These are phyloP conservation scores for Brachypalpus laphriformis DNA, from an alignment of 2,888 invertebrate genomes.

Conservation along the genomic window DNA sequence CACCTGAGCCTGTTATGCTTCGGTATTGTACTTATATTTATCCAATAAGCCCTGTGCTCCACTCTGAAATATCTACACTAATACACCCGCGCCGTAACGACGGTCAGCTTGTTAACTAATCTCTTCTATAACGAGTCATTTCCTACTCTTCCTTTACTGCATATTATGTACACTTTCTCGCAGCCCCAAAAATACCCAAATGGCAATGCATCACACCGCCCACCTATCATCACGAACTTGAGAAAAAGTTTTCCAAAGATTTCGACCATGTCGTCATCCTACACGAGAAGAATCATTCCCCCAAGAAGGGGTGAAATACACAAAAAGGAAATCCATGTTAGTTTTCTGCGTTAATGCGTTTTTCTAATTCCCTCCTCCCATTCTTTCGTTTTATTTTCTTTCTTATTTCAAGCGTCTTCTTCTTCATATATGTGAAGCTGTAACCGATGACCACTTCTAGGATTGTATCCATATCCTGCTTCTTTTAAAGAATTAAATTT, in stretches of 20 bases:
- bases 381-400: not conserved
- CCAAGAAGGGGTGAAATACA: constrained; percentile 59
- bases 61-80: not conserved
- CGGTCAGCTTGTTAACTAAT: not conserved
- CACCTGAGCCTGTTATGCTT: no score
- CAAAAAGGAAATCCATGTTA: constrained; percentile 68
- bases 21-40: no score
- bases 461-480: not conserved
- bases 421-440: not conserved
- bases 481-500: constrained; percentile 31
- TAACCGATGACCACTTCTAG: constrained; percentile 31
- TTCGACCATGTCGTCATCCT: not conserved
- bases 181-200: not conserved
- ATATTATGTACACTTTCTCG: no score
- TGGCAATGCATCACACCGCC: not conserved
- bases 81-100: not conserved
- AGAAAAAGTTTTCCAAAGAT: constrained; percentile 14
- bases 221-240: not conserved
- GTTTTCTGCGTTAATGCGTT: constrained; percentile 70
- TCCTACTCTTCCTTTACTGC: not conserved
- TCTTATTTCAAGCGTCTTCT: not conserved
- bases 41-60: no score
- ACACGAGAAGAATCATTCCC: not conserved
- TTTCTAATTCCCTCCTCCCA: constrained; percentile 45
- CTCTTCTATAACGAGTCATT: constrained; percentile 14